Evolutionary conservation across 64 coral and sea anemone species (phyloP), one percentile per base, ranked within the genome.

Genomic region (Montipora foliosa): DNA sequence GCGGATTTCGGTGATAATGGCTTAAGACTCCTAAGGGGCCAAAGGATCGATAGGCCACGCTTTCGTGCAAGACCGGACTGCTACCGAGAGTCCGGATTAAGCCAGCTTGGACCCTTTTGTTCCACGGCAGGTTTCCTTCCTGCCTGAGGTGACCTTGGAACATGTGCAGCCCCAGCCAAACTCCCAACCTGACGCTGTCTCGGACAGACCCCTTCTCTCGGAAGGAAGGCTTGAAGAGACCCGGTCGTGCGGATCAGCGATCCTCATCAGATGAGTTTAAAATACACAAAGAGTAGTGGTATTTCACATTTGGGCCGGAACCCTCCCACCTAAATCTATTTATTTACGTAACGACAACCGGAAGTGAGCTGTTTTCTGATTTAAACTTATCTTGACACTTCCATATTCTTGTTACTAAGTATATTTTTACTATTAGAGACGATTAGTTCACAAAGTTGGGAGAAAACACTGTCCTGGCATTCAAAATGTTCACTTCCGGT

Each of bases 101-200:
- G 81, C 44, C 6, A 64, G 17, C 81, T 84, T 84, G 37, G 37
- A 37, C 37, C 37, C 37, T 37, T 37, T 37, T 37, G 37, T 37
- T 37, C 37, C 37, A 2, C 62, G 49, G 20, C 12, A 44, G 81
- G 66, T 57, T 66, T 84, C 81, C 19, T n/a, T 75, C 29, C 29
- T 24, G 8, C 11, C 16, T 9, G 62, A 67, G 62, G 10, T 14
- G 12, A 67, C 62, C 62, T 67, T 67, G 15, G 62, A 0, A 67
- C 62, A 75, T 75, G 72, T 75, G 29, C 72, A n/a, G 29, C 72
- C 72, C 72, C 72, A 75, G 72, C 72, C 72, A 75, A 75, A 75
- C 72, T 75, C 29, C 72, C 17, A 22, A 12, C 72, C 72, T 44
- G 72, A 44, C 72, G 72, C 13, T 75, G 25, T 75, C 72, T 22